A percentile compares a stretch with the other conserved stretches of the same genome.
These are phyloP conservation scores for Gymnocheta viridis DNA, from an alignment of 2,888 invertebrate genomes.

Conservation along the genomic window DNA sequence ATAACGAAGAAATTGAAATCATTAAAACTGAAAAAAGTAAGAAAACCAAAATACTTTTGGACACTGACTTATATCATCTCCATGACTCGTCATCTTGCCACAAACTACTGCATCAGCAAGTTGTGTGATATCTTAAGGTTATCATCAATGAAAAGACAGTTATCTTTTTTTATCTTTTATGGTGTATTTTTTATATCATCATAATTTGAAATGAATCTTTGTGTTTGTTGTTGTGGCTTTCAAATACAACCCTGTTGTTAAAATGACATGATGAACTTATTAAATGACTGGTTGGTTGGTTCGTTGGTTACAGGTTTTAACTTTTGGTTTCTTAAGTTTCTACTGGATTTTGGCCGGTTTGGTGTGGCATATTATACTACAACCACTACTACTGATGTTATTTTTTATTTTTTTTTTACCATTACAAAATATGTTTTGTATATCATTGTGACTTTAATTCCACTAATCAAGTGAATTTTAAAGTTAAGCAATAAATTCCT, in stretches of 20 bases:
- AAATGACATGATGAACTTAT: slow-evolving; percentile 68
- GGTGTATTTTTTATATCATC: slow-evolving; percentile 53
- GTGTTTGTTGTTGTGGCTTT: background rate
- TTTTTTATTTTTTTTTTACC: slow-evolving; percentile 22
- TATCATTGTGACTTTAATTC: slow-evolving; percentile 64
- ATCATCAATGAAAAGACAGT: slow-evolving; percentile 64
- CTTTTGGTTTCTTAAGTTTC: slow-evolving; percentile 24
- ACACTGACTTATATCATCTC: slow-evolving; percentile 50
- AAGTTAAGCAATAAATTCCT: slow-evolving; percentile 70
- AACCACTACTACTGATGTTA: background rate
- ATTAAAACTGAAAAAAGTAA: slow-evolving; percentile 42
- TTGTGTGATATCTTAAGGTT: slow-evolving; percentile 60
- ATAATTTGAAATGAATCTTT: slow-evolving; percentile 46
- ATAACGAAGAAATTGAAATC: slow-evolving; percentile 58
- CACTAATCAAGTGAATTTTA: slow-evolving; percentile 70
- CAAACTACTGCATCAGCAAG: slow-evolving; percentile 32
- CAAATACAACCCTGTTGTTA: slow-evolving; percentile 57
- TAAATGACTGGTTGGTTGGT: slow-evolving; percentile 56
- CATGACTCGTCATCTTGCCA: slow-evolving; percentile 31
- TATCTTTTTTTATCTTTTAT: slow-evolving; percentile 63
- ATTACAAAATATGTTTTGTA: slow-evolving; percentile 61
- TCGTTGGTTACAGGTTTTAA: slow-evolving; percentile 51
- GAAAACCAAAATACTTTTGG: slow-evolving; percentile 35
- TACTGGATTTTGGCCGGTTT: background rate
- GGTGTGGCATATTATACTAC: slow-evolving; percentile 16